Conservation (phyloP, 2,797 vertebrate genomes). For the Sarcophilus harrisii region DNA sequence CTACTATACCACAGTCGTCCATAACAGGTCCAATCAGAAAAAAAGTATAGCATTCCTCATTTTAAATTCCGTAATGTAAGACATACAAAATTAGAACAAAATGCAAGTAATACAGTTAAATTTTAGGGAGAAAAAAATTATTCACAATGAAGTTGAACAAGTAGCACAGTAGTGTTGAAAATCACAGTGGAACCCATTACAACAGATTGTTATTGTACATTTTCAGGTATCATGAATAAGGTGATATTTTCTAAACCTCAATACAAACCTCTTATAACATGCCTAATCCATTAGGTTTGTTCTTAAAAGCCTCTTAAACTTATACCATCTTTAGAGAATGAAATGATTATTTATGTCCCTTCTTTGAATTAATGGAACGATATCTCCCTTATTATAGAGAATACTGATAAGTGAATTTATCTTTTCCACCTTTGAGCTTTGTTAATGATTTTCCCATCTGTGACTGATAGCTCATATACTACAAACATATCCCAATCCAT, state of each 20-base stretch:
- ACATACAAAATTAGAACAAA: background rate
- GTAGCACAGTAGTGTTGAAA: background rate
- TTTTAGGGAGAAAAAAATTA: background rate
- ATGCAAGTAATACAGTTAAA: background rate
- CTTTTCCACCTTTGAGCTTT: background rate
- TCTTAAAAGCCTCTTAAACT: background rate
- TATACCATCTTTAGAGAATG: slow-evolving; percentile 10
- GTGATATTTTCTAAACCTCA: background rate
- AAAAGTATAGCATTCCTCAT: background rate
- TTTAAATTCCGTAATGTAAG: background rate
- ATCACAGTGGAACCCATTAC: background rate
- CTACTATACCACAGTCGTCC: background rate
- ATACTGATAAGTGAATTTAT: background rate
- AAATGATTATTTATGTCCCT: slow-evolving; percentile 6
- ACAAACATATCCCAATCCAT: background rate
- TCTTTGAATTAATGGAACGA: background rate
- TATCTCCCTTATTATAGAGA: slow-evolving; percentile 12
- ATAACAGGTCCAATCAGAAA: background rate
- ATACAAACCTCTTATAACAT: background rate
- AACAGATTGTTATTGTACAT: background rate
- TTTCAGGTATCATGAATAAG: background rate
- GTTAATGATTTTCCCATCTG: background rate
- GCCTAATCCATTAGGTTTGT: background rate
- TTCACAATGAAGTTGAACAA: background rate
- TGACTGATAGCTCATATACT: background rate